Base-by-base conservation (phyloP, 2,113 vertebrate species). In the Bambusicola thoracicus region DNA sequence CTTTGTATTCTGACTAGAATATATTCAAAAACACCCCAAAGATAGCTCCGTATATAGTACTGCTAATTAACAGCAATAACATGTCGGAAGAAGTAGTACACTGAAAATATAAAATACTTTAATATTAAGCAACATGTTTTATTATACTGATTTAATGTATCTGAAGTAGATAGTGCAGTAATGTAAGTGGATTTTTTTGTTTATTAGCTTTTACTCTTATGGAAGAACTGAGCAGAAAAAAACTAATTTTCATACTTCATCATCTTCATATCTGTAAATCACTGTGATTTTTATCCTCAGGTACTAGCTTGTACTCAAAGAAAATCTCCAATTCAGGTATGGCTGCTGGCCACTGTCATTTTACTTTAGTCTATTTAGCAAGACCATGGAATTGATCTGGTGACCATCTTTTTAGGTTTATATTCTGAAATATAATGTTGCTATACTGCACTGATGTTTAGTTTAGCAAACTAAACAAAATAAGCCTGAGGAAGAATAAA, bases 401-500 rank as follows among this genome's bases (percentile, higher is more conserved):
- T 77, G 20, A 80, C 40, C 66, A 70, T 32, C 14, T 56, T 74
- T 69, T 63, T 24, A 76, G 8, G 18, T 69, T 66, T 92, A 89
- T 90, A 68, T 67, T 96, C 29, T 86, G 81, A 94, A 93, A 94
- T 75, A 58, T 25, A 83, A 73, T 21, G 40, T 62, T n/a, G 91
- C 25, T 61, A 83, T 93, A 92, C 90, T 91, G 69, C 75, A 92
- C 13, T 38, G 49, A 79, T 18, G 24, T 74, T 80, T 51, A 76
- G 86, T 95, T 96, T 86, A 92, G 66, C 32, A 96, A 97, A 73
- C 9, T 34, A 91, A 94, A 94, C 68, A 95, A 95, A 93, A 90
- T 68, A 95, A 93, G 44, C 63, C 84, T 1, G 1, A 95, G 65
- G 78, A 90, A 93, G 32, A 96, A 90, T 80, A 94, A 92, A 97